Conservation (phyloP, 2,888 invertebrate species). For the Dyspetes luteomarginatus region DNA sequence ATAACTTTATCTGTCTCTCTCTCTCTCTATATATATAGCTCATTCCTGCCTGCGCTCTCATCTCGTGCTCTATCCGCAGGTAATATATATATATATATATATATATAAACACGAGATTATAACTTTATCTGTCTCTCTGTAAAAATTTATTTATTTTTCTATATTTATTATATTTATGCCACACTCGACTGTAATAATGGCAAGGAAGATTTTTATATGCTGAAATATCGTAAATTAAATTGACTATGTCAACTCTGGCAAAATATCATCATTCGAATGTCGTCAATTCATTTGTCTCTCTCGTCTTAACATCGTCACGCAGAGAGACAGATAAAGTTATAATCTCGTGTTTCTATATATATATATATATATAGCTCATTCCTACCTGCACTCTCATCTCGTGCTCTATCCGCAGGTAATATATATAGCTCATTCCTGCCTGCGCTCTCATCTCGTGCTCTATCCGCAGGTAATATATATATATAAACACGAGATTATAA, state of each 20-base stretch:
- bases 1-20: too few relatives aligned
- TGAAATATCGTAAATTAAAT: not conserved
- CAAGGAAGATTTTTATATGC: constrained; percentile 11
- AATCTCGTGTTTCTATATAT: too few relatives aligned
- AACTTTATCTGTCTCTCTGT: too few relatives aligned
- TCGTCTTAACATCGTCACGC: constrained; percentile 1
- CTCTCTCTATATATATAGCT: not conserved
- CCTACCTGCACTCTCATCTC: constrained; percentile 1
- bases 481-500: too few relatives aligned
- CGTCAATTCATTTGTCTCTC: constrained; percentile 6
- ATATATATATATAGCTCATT: not conserved
- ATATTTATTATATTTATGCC: not conserved
- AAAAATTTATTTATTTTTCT: constrained; percentile 6
- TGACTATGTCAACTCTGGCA: not conserved
- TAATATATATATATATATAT: too few relatives aligned
- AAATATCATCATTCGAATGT: constrained; percentile 24
- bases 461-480: constrained; percentile 58
- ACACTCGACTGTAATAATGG: not conserved
- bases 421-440: not conserved
- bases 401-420: constrained; percentile 64
- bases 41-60: not conserved
- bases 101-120: constrained; percentile 39
- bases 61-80: constrained; percentile 63
- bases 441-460: constrained; percentile 48
- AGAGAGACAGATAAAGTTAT: too few relatives aligned